Conservation (phyloP, 2,888 invertebrate species). For the Unio pictorum region DNA sequence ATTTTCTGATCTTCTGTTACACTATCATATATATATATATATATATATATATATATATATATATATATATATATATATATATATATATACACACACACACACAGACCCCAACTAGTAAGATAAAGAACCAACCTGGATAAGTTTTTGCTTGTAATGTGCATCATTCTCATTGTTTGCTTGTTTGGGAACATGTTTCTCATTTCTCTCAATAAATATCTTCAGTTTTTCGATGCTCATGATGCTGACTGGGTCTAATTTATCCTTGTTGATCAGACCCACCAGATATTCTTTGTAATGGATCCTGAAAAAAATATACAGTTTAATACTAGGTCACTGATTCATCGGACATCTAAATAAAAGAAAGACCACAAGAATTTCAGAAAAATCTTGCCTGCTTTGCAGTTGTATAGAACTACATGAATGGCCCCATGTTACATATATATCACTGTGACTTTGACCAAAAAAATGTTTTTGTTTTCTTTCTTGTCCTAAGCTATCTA, state of each 20-base stretch:
- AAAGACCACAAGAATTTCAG: neutral
- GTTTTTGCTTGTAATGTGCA: conserved; percentile 29
- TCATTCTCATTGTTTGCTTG: conserved; percentile 34
- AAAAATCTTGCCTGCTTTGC: conserved; percentile 25
- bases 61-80: too few species aligned
- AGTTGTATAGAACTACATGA: too few species aligned
- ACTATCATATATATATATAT: too few species aligned
- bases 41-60: too few species aligned
- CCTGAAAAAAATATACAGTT: conserved; percentile 75
- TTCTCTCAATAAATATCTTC: conserved; percentile 47
- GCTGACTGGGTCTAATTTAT: conserved; percentile 83
- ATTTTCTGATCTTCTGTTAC: too few species aligned
- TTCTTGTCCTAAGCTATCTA: too few species aligned
- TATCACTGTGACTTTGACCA: neutral
- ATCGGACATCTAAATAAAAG: neutral
- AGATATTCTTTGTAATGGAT: conserved; percentile 93
- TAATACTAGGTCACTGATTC: neutral
- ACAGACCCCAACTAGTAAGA: neutral
- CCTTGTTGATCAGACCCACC: conserved; percentile 81
- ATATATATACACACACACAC: too few species aligned
- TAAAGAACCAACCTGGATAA: conserved; percentile 35
- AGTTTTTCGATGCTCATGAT: conserved; percentile 86
- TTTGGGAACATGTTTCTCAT: conserved; percentile 40
- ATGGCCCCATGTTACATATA: neutral
- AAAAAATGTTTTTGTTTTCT: too few species aligned